A percentile compares a stretch with the other conserved stretches of the same genome.
Conservation (phyloP, 2,113 vertebrate genomes). For the Brachyhypopomus gauderio region DNA sequence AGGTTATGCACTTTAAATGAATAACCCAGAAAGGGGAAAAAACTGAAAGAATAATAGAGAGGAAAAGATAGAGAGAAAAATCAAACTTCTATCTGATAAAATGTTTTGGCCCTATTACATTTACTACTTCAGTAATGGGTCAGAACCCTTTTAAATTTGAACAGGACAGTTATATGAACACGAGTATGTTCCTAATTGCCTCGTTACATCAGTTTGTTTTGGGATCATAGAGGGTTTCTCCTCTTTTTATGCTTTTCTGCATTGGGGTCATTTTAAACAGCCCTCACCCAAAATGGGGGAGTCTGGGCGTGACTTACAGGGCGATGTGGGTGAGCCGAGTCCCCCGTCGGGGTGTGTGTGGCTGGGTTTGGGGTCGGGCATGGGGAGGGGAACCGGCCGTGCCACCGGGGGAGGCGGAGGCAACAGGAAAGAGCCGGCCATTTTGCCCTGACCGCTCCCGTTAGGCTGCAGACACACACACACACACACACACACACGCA, state of each 20-base stretch:
- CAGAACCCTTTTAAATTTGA: neutral
- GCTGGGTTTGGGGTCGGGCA: slow-evolving; percentile 84
- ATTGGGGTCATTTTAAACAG: neutral
- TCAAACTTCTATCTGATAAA: neutral
- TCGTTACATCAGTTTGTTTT: neutral
- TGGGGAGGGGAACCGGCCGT: slow-evolving; percentile 84
- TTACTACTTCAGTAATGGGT: neutral
- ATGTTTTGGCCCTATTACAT: neutral
- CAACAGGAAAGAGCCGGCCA: slow-evolving; percentile 83
- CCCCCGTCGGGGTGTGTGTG: slow-evolving; percentile 82
- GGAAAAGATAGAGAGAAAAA: neutral
- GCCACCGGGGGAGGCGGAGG: slow-evolving; percentile 83
- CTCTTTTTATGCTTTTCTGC: neutral
- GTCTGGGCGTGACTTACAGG: slow-evolving; percentile 78
- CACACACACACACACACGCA: slow-evolving; percentile 53
- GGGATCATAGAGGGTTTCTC: neutral
- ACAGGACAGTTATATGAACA: neutral
- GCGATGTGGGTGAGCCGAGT: slow-evolving; percentile 79
- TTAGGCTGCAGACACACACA: slow-evolving; percentile 79
- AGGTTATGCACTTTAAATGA: neutral
- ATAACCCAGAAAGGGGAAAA: neutral
- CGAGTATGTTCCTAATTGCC: neutral
- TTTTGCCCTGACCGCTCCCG: slow-evolving; percentile 83
- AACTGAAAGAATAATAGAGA: neutral
- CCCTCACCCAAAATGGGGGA: neutral